Conservation (phyloP, 1,140 invertebrate genomes). For the Notospermus geniculatus region DNA sequence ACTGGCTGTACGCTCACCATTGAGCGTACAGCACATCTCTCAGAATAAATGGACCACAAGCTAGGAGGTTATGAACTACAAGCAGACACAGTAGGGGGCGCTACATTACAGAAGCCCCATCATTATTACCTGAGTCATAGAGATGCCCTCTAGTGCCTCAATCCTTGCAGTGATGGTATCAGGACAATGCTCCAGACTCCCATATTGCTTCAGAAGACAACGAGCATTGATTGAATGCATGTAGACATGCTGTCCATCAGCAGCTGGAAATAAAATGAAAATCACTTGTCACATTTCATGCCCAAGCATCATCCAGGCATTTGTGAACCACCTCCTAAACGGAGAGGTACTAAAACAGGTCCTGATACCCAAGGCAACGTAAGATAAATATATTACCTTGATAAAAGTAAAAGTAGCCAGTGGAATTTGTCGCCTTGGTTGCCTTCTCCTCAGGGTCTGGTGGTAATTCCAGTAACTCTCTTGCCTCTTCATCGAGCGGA, state of each 20-base stretch:
- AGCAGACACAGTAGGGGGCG: no score
- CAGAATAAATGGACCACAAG: no score
- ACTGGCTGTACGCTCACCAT: no score
- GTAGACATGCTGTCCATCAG: conserved; percentile 88
- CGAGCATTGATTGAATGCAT: conserved; percentile 86
- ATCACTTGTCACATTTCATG: no score
- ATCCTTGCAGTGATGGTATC: conserved; percentile 66
- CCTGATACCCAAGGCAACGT: no score
- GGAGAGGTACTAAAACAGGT: no score
- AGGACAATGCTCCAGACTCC: conserved; percentile 75
- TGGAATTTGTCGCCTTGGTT: conserved; percentile 10
- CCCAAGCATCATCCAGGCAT: no score
- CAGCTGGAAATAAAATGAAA: conserved; percentile 39
- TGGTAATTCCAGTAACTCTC: conserved; percentile 39
- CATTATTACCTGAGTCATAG: conserved; percentile 73
- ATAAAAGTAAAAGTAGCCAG: conserved; percentile 74
- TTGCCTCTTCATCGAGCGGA: conserved; percentile 31
- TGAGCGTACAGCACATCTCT: no score
- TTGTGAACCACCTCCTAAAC: no score
- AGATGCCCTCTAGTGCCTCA: conserved; percentile 78
- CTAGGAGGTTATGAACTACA: no score
- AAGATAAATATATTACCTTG: conserved; percentile 66
- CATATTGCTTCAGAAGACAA: conserved; percentile 85
- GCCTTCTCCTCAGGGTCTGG: conserved; percentile 12
- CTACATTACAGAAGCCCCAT: no score